Evolutionary conservation across 2,113 vertebrate species (phyloP), one percentile per base, ranked within the genome.

Genomic region (Formicarius rufipectus): DNA sequence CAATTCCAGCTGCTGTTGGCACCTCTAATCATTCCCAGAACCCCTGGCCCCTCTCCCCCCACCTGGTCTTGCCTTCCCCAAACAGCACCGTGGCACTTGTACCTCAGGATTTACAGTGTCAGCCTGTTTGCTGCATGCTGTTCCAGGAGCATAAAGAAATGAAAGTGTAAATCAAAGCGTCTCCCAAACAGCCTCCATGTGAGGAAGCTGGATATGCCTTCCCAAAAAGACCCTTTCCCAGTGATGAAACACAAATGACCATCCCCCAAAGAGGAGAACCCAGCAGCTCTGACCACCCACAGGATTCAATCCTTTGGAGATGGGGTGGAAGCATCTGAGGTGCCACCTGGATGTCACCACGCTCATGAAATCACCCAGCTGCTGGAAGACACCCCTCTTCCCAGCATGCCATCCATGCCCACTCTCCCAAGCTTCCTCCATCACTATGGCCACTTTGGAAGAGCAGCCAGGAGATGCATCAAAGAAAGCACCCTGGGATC

Each of bases 181-280:
- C 67, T 73, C 84, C 40, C 14, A 4, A 80, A 87, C 0, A 2
- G 58, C 35, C 69, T 55, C 69, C 60, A 8, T 3, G 2, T 0
- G 0, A 78, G 50, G 33, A 44, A 60, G 20, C 31, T 0, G 9
- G 2, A 11, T 1, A 0, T 1, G 2, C 37, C n/a, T 76, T 47
- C 63, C 75, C 75, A 14, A 68, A 84, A 52, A 33, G 4, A 2
- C 39, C 27, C 52, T 49, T 40, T 42, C 49, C 47, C 0, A 0
- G 30, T 0, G 0, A 27, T 0, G 8, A 5, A 33, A 13, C 73
- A 35, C 47, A 75, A 45, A 8, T 2, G 0, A 17, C 1, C 1
- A 6, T 2, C n/a, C 18, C 31, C 9, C 17, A 21, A 31, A 55
- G 12, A 68, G 10, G 50, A 24, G 12, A 71, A 21, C 21, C 24